A percentile compares a stretch with the other conserved stretches of the same genome.
Conservation (phyloP, 2,888 invertebrate species). For the Drosophila eohydei region DNA sequence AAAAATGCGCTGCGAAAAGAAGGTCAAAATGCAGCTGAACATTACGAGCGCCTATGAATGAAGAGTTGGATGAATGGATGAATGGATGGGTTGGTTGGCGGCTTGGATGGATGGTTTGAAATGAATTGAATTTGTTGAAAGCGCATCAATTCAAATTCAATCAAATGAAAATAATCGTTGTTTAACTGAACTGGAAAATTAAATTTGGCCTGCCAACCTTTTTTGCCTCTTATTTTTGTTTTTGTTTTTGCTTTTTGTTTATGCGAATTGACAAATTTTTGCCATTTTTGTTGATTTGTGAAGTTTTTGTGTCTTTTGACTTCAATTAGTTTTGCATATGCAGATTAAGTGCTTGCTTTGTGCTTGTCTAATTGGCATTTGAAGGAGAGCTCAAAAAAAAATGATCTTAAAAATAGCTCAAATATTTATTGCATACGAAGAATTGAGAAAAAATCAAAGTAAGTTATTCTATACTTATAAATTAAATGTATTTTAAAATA, state of each 20-base stretch:
- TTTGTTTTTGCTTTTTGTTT: background rate
- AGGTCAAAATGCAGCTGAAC: constrained; percentile 52
- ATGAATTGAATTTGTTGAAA: constrained; percentile 46
- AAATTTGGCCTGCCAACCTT: constrained; percentile 43
- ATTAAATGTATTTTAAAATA: no score
- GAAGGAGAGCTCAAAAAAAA: background rate
- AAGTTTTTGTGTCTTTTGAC: constrained; percentile 10
- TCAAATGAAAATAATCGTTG: constrained; percentile 56
- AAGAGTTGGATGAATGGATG: constrained; percentile 13
- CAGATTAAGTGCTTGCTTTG: constrained; percentile 1
- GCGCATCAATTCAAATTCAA: constrained; percentile 60
- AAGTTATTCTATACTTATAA: no score
- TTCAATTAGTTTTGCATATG: constrained; percentile 36
- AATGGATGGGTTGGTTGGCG: constrained; percentile 1
- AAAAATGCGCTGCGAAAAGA: constrained; percentile 37
- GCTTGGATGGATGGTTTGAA: constrained; percentile 13
- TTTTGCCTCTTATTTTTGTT: background rate
- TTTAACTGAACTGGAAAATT: constrained; percentile 53
- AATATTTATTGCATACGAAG: background rate
- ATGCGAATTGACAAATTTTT: constrained; percentile 13
- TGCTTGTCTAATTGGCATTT: constrained; percentile 2
- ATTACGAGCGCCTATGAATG: constrained; percentile 20
- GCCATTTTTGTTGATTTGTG: constrained; percentile 15
- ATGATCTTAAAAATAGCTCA: background rate
- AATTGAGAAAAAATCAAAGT: background rate